Evolutionary conservation across 2,797 vertebrate genomes (phyloP), one percentile per base, ranked within the genome.

Genomic region (Lepilemur ruficaudatus): DNA sequence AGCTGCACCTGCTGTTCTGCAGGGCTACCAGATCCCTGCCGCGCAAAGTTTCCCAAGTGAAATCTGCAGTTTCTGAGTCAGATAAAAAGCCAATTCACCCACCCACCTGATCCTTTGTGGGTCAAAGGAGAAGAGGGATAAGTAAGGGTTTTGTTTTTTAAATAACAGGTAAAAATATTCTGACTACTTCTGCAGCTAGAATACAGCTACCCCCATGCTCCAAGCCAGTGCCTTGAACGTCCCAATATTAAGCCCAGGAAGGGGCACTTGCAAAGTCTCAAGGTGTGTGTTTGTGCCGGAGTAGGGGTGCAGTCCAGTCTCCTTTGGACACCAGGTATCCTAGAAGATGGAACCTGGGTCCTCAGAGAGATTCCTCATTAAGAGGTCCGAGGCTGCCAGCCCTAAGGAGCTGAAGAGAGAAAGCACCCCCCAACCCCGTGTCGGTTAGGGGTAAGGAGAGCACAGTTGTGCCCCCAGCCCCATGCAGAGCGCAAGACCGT

Each of bases 31-130:
- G 20, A 79, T 59, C 50, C 63, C 83, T 81, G 83, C 30, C 8
- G 20, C 25, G 32, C 78, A 41, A 97, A 96, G 95, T 97, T 97
- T 91, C 70, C 93, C 67, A 48, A 30, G 78, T 43, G 84, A 95
- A 95, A 95, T 50, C 85, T 90, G 84, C 80, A 93, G 46, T 55
- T 80, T 52, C 75, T 84, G 78, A 32, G 52, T 35, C 78, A 72
- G 57, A 95, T 59, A 87, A 95, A 96, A 97, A 89, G 92, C 78
- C 69, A 84, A 41, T 59, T 91, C 46, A 73, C 67, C 75, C 73
- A 55, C 67, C 55, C 72, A 46, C 65, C 82, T 75, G 76, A 85
- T 94, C 79, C 43, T 92, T 48, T 17, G 38, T 50, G 81, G n/a
- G n/a, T 88, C 84, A 83, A 78, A 94, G 48, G 73, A 94, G 72